Evolutionary conservation across 2,888 invertebrate genomes (phyloP), one percentile per base, ranked within the genome.

Genomic region (Leucania comma): DNA sequence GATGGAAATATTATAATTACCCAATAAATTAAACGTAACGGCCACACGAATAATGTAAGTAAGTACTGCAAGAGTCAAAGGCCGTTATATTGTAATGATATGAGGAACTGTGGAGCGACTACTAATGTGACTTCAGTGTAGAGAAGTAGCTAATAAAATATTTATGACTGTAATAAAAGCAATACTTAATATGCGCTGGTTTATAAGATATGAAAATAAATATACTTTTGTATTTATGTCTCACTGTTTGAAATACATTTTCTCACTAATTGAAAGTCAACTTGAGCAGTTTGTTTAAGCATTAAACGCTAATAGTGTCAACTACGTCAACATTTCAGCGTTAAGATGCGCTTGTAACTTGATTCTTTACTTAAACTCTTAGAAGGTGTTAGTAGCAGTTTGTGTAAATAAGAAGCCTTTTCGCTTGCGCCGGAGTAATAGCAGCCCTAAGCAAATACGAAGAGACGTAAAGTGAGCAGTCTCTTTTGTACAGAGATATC

Each of bases 351-450:
- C 78, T 85, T 85, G 85, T 86, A 82, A 82, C 76, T 80, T 75
- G 77, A 85, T 86, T 89, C 87, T 91, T 91, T 88, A 86, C 89
- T 87, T 88, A 85, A 85, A 86, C 88, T 89, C 91, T 90, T 88
- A 84, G 86, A 85, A 86, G 86, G 87, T 87, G 88, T 88, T 86
- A 87, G 84, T 85, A 80, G 72, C 83, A 84, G 76, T 74, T 81
- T 86, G 84, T 81, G 84, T 85, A 90, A 91, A 92, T 88, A 86
- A 78, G 78, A 72, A 65, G 75, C 78, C 74, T 83, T 87, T 86
- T 86, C 75, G 72, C 80, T 79, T 75, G 74, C 58, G 61, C 72
- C 75, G 61, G 72, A 74, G 77, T 86, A 86, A 87, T 86, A 89
- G 86, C 76, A 46, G 67, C 50, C 89, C 89, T 86, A 87, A 87